Conservation (phyloP, 1,140 invertebrate genomes). For the Procambarus virginalis region DNA sequence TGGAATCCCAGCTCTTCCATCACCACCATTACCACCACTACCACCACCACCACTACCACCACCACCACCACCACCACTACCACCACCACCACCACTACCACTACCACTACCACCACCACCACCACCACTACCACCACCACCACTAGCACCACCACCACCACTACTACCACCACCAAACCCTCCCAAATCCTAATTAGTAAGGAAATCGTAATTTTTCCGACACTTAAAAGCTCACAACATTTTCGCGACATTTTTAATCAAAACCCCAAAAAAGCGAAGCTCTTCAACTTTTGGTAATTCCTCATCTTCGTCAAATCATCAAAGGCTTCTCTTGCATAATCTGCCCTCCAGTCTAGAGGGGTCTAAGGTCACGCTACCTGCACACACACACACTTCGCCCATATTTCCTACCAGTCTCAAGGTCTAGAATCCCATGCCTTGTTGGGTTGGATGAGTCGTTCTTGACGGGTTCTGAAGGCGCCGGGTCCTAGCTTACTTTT, state of each 20-base stretch:
- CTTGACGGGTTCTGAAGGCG: too few species aligned
- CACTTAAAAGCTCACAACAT: background rate
- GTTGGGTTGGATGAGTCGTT: too few species aligned
- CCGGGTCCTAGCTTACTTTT: too few species aligned
- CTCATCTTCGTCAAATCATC: constrained; percentile 9
- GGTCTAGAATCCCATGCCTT: too few species aligned
- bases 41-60: too few species aligned
- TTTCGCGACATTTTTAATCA: background rate
- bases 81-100: background rate
- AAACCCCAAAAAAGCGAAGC: background rate
- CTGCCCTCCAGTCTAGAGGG: background rate
- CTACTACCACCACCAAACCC: background rate
- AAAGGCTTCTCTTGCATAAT: background rate
- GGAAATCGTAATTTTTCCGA: background rate
- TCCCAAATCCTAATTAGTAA: background rate
- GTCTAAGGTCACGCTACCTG: background rate
- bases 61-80: too few species aligned
- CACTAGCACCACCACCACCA: background rate
- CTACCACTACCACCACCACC: background rate
- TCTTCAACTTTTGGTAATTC: background rate
- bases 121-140: background rate
- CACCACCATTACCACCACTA: too few species aligned
- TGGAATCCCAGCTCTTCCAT: too few species aligned
- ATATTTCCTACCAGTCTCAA: too few species aligned
- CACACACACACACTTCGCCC: background rate